Base-by-base conservation (phyloP, 2,888 invertebrate genomes). In the Nemotelus pantherinus region DNA sequence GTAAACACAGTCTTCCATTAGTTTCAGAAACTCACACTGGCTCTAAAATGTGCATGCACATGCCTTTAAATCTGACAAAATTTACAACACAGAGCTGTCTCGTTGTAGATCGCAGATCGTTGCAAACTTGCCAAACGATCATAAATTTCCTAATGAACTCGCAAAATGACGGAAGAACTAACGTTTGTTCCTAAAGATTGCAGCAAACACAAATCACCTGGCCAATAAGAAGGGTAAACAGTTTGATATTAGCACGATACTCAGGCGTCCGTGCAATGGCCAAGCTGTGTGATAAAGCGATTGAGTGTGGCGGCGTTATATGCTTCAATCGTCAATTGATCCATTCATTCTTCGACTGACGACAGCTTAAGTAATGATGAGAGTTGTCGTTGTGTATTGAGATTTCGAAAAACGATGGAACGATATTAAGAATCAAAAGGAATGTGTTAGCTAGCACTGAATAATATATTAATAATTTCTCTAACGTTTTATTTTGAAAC, bases 141-240 rank as follows among this genome's bases (percentile, higher is more conserved):
- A 77, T 79, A 79, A 79, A 79, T 79, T 78, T 78, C 68, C 78
- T 79, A 79, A 79, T 79, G 67, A 76, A 74, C 79, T 74, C 77
- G 74, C 78, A 68, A 79, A 79, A 76, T 78, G 79, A 79, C 79
- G 78, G 77, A 79, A 78, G 77, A 79, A 74, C 25, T 25, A 25
- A 25, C 76, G 75, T 74, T 74, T 63, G 50, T 60, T 74, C 74
- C n/a, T 63, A 68, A 70, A 77, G 70, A 79, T 74, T 77, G 50
- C 10, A 67, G 76, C 70, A 79, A 64, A 71, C 79, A 79, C 79
- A 79, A 79, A 79, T 79, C 79, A 79, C 77, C 76, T 77, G 77
- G 76, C 76, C 65, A 76, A 74, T 63, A 63, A 63, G 77, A 77
- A 53, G 43, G 77, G 77, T 79, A 76, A 77, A 77, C 77, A 77